Evolutionary conservation across 2,113 vertebrate species (phyloP).

Genomic region (Cololabis saira): DNA sequence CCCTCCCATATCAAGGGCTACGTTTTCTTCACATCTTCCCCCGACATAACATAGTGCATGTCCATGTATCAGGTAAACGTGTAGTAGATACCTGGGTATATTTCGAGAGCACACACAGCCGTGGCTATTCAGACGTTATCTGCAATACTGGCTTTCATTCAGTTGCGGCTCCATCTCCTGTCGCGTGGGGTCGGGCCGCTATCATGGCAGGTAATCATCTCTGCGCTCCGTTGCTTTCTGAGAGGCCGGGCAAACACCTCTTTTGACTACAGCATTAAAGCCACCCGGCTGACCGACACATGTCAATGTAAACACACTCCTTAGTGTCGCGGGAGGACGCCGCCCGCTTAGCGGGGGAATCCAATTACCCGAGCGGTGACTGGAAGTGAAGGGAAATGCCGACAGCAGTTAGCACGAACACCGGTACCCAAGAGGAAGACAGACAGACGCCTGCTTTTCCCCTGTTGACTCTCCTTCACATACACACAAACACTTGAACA

Average conservation of each 20-base stretch:
- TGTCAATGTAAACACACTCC: constrained; percentile 49
- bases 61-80: not conserved
- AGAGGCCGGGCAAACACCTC: constrained; percentile 35
- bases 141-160: not conserved
- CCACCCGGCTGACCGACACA: constrained; percentile 50
- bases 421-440: constrained; percentile 45
- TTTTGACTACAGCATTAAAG: constrained; percentile 20
- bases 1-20: no score
- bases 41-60: no score
- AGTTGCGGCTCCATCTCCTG: constrained; percentile 5
- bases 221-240: constrained; percentile 38
- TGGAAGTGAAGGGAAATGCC: constrained; percentile 48
- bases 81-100: not conserved
- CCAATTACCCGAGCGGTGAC: constrained; percentile 63
- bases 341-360: constrained; percentile 24
- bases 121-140: constrained; percentile 5
- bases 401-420: constrained; percentile 48
- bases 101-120: not conserved
- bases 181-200: constrained; percentile 39
- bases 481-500: constrained; percentile 11
- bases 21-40: no score
- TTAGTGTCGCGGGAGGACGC: constrained; percentile 39
- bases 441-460: constrained; percentile 13
- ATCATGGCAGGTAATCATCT: constrained; percentile 63
- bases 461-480: not conserved